Evolutionary conservation across 1,140 invertebrate genomes (phyloP), one percentile per base, ranked within the genome.

Genomic region (Melitaea cinxia): DNA sequence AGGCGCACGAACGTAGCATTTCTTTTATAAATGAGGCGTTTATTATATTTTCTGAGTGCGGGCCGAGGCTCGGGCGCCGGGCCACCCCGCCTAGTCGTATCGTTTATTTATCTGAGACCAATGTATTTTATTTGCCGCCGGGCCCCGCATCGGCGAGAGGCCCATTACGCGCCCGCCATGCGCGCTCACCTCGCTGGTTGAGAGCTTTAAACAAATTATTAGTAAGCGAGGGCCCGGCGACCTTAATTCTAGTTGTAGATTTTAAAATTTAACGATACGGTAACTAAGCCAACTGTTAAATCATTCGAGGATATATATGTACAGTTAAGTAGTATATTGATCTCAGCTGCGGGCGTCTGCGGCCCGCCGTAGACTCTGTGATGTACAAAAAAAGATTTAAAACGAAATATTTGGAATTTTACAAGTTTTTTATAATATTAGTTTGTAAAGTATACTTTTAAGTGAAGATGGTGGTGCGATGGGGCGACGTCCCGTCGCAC

Each of bases 351-450:
- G 85, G 82, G 76, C 75, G 61, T 67, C 70, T 73, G 74, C 62
- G 74, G 77, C 74, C 68, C 54, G 60, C 67, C 69, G 73, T 79
- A 80, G 78, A 75, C 86, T 87, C 82, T 90, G 88, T 88, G 83
- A 90, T 90, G 85, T 88, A 90, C 85, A 90, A 89, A 88, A n/a
- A n/a, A 78, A 78, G 77, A 83, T 21, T 23, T n/a, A n/a, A n/a
- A n/a, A 80, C 72, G 74, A 85, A 82, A 89, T 88, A 87, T 88
- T 86, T 89, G 77, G 82, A 80, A 83, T 83, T 88, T 88, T 89
- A 88, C 87, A 88, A 87, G 83, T 88, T 90, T 89, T 88, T 90
- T 88, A 90, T 88, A 88, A 88, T 75, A 75, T 88, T 90, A 90
- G 85, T 88, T 86, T 88, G 84, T 89, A 87, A 83, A 82, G 77